Evolutionary conservation across 2,888 invertebrate species (phyloP).

Genomic region (Hypolimnas misippus): DNA sequence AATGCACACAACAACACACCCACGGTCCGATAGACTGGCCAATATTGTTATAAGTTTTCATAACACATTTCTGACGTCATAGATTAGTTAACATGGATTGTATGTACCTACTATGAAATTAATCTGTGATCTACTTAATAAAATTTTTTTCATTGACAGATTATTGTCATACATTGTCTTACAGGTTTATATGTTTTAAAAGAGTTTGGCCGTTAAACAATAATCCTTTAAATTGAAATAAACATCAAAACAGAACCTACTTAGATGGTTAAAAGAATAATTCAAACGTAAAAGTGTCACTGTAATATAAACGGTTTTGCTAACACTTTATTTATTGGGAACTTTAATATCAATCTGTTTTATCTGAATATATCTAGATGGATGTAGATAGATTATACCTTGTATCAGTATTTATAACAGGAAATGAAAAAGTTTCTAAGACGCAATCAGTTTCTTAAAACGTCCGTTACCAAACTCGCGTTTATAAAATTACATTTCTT

Average conservation of each 20-base stretch:
- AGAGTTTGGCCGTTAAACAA: no score
- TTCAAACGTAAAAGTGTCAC: not conserved
- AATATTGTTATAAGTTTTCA: constrained; percentile 20
- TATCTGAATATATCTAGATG: not conserved
- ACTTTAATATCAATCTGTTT: not conserved
- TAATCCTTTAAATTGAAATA: not conserved
- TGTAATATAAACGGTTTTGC: not conserved
- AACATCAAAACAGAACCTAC: no score
- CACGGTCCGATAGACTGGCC: constrained; percentile 20
- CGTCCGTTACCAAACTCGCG: not conserved
- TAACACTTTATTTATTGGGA: not conserved
- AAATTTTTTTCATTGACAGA: no score
- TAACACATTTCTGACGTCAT: not conserved
- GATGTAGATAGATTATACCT: not conserved
- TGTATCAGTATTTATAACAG: not conserved
- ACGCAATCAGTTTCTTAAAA: not conserved
- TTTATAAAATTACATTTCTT: not conserved
- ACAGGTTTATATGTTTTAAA: no score
- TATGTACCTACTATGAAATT: not conserved
- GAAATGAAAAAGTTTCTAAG: not conserved
- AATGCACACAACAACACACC: constrained; percentile 60
- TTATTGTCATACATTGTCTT: no score
- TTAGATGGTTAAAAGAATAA: no score
- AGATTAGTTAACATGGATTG: not conserved
- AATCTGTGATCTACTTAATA: no score